Percentiles rank a stretch among this genome's conserved stretches.
These are phyloP conservation scores for Pachycephus smyrnensis DNA, from an alignment of 2,888 invertebrate species.

Conservation along the genomic window DNA sequence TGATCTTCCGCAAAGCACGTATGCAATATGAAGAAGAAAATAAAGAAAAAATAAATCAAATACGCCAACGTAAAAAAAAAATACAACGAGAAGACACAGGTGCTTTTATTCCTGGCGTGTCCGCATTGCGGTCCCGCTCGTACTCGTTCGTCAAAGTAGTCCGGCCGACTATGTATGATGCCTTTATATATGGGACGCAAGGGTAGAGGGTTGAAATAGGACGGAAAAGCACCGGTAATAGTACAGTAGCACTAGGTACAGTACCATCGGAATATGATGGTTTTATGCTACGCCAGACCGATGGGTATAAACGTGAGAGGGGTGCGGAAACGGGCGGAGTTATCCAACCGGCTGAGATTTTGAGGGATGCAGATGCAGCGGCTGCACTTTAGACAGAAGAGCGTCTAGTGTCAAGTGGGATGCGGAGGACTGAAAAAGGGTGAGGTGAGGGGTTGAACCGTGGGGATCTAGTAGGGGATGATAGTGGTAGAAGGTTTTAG, in stretches of 20 bases:
- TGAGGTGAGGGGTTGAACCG: constrained; percentile 5
- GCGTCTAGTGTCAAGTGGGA: constrained; percentile 56
- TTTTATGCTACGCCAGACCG: not conserved
- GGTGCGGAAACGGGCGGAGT: not conserved
- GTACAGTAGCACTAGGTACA: not conserved
- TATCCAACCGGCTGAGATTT: constrained; percentile 9
- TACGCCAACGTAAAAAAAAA: not conserved
- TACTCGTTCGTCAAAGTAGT: not conserved
- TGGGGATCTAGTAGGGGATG: not conserved
- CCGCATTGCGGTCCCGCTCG: constrained; percentile 18
- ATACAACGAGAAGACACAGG: constrained; percentile 4
- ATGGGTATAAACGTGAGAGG: not conserved
- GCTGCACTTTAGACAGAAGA: constrained; percentile 49
- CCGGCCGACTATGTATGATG: not conserved
- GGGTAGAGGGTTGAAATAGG: not conserved
- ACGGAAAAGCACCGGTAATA: not conserved
- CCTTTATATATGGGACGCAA: not conserved
- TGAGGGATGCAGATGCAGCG: constrained; percentile 30
- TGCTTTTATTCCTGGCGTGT: constrained; percentile 19
- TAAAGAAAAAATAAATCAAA: not conserved
- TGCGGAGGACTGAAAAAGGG: constrained; percentile 23
- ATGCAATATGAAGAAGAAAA: not conserved
- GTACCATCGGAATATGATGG: not conserved
- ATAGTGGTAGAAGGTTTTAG: not conserved
- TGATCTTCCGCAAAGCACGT: too few relatives aligned